Percentiles rank a stretch among this genome's conserved stretches.
phyloP scores from a whole-genome alignment of 2,888 invertebrate species.

The Petrophora chlorosata region DNA sequence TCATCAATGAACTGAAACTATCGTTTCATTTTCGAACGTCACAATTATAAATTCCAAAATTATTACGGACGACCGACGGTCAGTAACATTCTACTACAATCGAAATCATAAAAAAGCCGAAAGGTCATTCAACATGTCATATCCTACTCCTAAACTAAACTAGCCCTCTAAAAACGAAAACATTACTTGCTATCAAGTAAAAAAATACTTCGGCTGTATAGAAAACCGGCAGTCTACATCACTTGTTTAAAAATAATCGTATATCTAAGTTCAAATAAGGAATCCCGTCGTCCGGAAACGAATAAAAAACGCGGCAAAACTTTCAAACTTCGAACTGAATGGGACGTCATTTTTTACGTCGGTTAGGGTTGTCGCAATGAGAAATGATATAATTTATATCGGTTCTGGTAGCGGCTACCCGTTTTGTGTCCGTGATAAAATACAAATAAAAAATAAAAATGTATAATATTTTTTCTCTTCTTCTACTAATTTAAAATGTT shows the following conservation, averaged over 20 bases:
- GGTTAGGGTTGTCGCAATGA: slow-evolving; percentile 81
- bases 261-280: slow-evolving; percentile 57
- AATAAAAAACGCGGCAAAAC: slow-evolving; percentile 82
- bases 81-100: slow-evolving; percentile 47
- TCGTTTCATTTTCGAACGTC: slow-evolving; percentile 37
- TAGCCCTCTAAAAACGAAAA: slow-evolving; percentile 10
- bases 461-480: slow-evolving; percentile 76
- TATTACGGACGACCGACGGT: slow-evolving; percentile 30
- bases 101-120: slow-evolving; percentile 60
- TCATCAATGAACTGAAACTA: slow-evolving; percentile 33
- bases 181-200: slow-evolving; percentile 5
- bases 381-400: slow-evolving; percentile 84
- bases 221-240: slow-evolving; percentile 29
- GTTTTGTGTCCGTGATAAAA: slow-evolving; percentile 80
- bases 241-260: slow-evolving; percentile 36
- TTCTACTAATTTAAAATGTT: slow-evolving; percentile 83
- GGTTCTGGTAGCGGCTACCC: slow-evolving; percentile 79
- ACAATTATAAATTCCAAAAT: slow-evolving; percentile 64
- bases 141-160: slow-evolving; percentile 27
- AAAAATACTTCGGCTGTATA: background rate
- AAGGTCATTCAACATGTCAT: slow-evolving; percentile 37
- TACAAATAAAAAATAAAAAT: slow-evolving; percentile 78
- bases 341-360: slow-evolving; percentile 81
- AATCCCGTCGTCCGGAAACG: slow-evolving; percentile 79
- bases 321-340: slow-evolving; percentile 79